These are phyloP conservation scores for Chelonus insularis DNA, from an alignment of 1,140 invertebrate genomes.

Conservation along the genomic window DNA sequence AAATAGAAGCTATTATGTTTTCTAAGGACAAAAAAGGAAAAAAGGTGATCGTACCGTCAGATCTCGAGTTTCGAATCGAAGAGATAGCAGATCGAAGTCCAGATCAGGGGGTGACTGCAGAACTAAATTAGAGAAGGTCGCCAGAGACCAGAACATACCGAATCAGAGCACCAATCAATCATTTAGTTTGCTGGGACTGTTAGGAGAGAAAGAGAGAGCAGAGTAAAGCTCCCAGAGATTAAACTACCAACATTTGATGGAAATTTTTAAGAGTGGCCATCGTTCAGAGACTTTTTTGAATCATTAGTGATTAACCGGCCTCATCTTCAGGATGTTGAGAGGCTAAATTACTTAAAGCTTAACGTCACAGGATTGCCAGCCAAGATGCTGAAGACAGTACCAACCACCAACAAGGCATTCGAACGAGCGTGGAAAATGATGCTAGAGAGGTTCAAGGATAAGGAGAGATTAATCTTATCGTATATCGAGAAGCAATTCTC, in stretches of 20 bases:
- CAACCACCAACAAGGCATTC: neutral
- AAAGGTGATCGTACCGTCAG: no score
- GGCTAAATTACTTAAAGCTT: neutral
- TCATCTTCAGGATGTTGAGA: neutral
- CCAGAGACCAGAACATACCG: no score
- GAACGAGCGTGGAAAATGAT: neutral
- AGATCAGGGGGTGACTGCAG: no score
- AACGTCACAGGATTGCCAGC: neutral
- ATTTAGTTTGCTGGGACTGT: no score
- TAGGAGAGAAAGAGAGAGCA: no score
- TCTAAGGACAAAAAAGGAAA: no score
- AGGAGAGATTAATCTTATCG: neutral
- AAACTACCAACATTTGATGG: neutral
- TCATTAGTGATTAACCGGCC: neutral
- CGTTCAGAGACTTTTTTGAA: neutral
- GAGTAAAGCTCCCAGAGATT: conserved; percentile 24
- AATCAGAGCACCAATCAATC: no score
- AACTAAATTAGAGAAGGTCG: no score
- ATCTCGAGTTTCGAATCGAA: no score
- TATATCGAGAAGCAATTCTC: neutral
- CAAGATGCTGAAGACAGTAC: neutral
- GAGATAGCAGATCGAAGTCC: no score
- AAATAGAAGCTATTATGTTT: no score
- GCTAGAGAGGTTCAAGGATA: neutral
- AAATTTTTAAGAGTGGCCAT: neutral